Conservation (phyloP, 2,113 vertebrate genomes). For the Cochlearius cochlearius region DNA sequence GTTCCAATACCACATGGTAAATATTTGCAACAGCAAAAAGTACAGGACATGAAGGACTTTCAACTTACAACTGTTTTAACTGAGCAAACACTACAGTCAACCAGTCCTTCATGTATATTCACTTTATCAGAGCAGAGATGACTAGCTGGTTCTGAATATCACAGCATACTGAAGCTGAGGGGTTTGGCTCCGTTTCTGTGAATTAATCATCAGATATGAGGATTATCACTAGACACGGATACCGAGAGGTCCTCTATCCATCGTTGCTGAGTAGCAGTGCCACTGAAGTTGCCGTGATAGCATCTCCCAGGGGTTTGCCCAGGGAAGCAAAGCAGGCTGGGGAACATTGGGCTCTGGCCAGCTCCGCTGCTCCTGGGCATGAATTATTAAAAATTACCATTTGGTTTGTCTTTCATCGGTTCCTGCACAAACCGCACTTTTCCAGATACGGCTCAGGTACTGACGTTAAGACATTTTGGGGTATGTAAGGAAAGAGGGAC, state of each 20-base stretch:
- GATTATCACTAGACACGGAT: neutral
- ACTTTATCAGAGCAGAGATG: neutral
- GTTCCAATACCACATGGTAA: neutral
- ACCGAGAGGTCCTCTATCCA: neutral
- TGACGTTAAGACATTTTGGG: neutral
- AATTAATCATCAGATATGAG: neutral
- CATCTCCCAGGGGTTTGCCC: neutral
- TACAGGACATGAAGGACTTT: neutral
- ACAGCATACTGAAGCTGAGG: neutral
- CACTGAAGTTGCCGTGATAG: neutral
- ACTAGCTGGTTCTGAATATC: neutral
- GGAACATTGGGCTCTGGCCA: neutral
- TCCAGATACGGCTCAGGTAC: neutral
- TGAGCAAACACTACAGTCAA: neutral
- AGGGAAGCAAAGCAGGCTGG: neutral
- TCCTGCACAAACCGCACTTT: neutral
- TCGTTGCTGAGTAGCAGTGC: neutral
- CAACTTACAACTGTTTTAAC: neutral
- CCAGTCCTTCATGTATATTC: neutral
- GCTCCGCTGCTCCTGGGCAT: neutral
- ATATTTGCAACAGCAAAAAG: neutral
- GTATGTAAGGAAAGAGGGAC: neutral
- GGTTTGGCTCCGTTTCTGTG: neutral
- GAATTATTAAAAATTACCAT: neutral
- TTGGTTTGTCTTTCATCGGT: neutral